Conservation (phyloP, 2,797 vertebrate species). For the Ceyx erithaca region DNA sequence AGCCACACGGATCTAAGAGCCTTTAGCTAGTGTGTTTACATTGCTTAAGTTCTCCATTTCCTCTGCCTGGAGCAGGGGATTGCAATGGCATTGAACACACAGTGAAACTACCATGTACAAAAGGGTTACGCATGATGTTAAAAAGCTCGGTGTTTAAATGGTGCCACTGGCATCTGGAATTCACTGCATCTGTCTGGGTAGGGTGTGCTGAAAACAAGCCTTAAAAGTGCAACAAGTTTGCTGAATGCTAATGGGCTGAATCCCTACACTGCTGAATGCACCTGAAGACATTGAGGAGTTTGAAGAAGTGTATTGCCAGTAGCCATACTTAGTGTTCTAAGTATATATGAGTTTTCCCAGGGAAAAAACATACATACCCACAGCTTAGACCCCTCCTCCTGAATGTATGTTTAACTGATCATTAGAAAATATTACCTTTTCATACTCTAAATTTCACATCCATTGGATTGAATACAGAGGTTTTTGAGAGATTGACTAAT, state of each 20-base stretch:
- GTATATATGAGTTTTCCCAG: slow-evolving; percentile 49
- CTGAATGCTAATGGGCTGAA: slow-evolving; percentile 76
- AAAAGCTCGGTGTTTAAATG: slow-evolving; percentile 78
- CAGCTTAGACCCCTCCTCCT: not conserved
- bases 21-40: slow-evolving; percentile 70
- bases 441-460: not conserved
- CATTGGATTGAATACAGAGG: not conserved
- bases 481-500: not conserved
- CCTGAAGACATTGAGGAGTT: slow-evolving; percentile 61
- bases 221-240: slow-evolving; percentile 76
- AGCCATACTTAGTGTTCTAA: slow-evolving; percentile 42
- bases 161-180: slow-evolving; percentile 78
- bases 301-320: slow-evolving; percentile 42
- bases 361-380: not conserved
- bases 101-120: slow-evolving; percentile 71
- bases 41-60: slow-evolving; percentile 74
- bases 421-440: slow-evolving; percentile 31
- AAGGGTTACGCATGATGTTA: slow-evolving; percentile 79
- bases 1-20: slow-evolving; percentile 23
- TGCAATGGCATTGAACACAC: slow-evolving; percentile 73
- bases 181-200: slow-evolving; percentile 57
- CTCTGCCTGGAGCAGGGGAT: slow-evolving; percentile 69
- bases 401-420: slow-evolving; percentile 4
- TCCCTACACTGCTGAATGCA: slow-evolving; percentile 23
- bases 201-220: slow-evolving; percentile 66